Conservation (phyloP, 2,113 vertebrate species). For the Zootoca vivipara region DNA sequence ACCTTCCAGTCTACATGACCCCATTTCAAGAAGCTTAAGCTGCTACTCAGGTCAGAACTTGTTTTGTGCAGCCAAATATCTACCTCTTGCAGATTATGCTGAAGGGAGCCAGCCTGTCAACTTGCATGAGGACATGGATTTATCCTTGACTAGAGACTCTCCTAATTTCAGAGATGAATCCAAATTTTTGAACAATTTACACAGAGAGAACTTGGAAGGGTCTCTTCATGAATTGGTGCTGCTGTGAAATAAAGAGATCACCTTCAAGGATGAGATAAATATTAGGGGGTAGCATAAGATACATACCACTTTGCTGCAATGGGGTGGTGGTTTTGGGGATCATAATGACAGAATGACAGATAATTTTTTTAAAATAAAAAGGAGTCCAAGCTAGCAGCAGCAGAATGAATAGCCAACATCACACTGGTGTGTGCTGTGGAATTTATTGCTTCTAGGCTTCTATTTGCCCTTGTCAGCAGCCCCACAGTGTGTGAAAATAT, state of each 20-base stretch:
- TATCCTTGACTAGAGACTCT: constrained; percentile 50
- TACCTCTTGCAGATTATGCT: constrained; percentile 59
- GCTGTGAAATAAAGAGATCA: constrained; percentile 53
- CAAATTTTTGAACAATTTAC: constrained; percentile 43
- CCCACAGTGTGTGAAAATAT: constrained; percentile 11
- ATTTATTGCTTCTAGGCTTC: constrained; percentile 40
- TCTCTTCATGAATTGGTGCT: constrained; percentile 37
- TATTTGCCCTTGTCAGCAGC: constrained; percentile 15
- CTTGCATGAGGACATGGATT: constrained; percentile 41
- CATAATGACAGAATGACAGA: background rate
- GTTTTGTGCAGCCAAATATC: constrained; percentile 61
- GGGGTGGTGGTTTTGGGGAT: background rate
- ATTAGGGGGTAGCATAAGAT: background rate
- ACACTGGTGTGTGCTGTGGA: background rate
- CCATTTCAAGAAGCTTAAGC: constrained; percentile 60
- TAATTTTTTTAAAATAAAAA: background rate
- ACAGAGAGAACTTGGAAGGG: constrained; percentile 34
- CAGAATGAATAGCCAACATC: constrained; percentile 33
- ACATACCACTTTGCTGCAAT: background rate
- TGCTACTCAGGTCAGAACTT: constrained; percentile 66
- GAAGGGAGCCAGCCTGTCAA: constrained; percentile 58
- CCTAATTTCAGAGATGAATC: constrained; percentile 43
- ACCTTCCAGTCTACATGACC: constrained; percentile 52
- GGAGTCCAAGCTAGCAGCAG: background rate
- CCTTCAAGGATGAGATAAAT: constrained; percentile 11